Evolutionary conservation across 2,113 vertebrate genomes (phyloP).

Genomic region (Apistogramma diplotaenia): DNA sequence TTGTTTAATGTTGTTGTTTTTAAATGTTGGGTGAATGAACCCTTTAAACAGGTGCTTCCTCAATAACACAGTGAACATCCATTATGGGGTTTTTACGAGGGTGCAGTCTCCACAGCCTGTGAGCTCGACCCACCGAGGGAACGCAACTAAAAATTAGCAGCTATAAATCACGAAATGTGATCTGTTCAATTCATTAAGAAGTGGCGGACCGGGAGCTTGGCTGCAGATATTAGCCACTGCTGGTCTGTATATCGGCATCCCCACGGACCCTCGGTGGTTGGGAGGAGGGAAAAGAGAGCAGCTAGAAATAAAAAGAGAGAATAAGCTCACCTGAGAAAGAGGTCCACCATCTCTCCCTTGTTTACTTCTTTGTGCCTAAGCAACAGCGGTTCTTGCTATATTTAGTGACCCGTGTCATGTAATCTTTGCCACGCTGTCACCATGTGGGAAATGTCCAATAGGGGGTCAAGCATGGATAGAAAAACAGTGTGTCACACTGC

Average conservation of each 20-base stretch:
- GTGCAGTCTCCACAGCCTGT: neutral
- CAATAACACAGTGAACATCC: neutral
- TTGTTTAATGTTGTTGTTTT: neutral
- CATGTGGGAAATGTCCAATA: slow-evolving; percentile 38
- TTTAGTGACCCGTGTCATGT: slow-evolving; percentile 55
- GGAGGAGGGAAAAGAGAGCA: neutral
- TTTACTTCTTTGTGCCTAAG: slow-evolving; percentile 12
- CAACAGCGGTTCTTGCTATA: slow-evolving; percentile 20
- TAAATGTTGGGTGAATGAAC: neutral
- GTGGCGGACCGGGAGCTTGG: neutral
- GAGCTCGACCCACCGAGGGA: neutral
- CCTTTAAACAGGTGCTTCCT: neutral
- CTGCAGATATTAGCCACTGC: neutral
- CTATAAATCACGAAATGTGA: slow-evolving; percentile 25
- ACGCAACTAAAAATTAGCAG: neutral
- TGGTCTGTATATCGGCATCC: neutral
- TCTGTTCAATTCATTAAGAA: slow-evolving; percentile 15
- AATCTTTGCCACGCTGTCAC: slow-evolving; percentile 54
- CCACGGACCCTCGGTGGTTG: neutral
- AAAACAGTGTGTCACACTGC: slow-evolving; percentile 14
- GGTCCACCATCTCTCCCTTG: neutral
- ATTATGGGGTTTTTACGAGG: neutral
- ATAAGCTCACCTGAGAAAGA: neutral
- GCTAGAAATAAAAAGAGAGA: neutral
- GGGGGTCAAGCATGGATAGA: slow-evolving; percentile 49